Evolutionary conservation across 1,140 invertebrate genomes (phyloP), one percentile per base, ranked within the genome.

Genomic region (Cotesia chilonis): DNA sequence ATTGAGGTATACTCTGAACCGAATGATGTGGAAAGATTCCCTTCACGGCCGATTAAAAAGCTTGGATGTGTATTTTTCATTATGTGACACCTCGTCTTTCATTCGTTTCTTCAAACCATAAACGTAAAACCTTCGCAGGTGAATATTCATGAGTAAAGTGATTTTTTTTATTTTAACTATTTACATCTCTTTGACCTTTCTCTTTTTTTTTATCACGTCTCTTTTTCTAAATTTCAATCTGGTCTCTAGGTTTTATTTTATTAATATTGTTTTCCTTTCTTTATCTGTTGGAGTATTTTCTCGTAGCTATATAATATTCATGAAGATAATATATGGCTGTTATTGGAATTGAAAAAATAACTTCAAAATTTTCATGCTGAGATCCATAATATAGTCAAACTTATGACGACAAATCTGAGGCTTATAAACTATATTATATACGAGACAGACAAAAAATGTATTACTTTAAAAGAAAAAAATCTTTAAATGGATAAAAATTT

Each of bases 121-220:
- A 60, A 3, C 59, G 20, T 60, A 37, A 7, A 64, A 17, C 28
- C 61, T 12, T 14, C 37, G 7, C 37, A 35, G 9, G 59, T 36
- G 12, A 64, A 64, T 64, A 41, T 64, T 64, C 61, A 66, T 66
- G 64, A 66, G 47, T 14, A 20, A 51, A 66, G 59, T 60, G 7
- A 17, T 55, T 66, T 14, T 66, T 52, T 52, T 66, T 28, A 47
- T 47, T 47, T 47, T 20, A 55, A 72, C 63, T 36, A 10, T 17
- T 52, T 51, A 59, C 63, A 72, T 47, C 59, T 60, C 67, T 64
- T 57, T 60, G n/a, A 14, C 17, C 37, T 4, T 41, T 54, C 54
- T 60, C 54, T 57, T 63, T 59, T 66, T 6, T 37, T 35, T 72
- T 47, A 47, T 47, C 5, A 47, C 41, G 10, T 47, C 41, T 47